Evolutionary conservation across 2,888 invertebrate genomes (phyloP).

Genomic region (Melipona bicolor): DNA sequence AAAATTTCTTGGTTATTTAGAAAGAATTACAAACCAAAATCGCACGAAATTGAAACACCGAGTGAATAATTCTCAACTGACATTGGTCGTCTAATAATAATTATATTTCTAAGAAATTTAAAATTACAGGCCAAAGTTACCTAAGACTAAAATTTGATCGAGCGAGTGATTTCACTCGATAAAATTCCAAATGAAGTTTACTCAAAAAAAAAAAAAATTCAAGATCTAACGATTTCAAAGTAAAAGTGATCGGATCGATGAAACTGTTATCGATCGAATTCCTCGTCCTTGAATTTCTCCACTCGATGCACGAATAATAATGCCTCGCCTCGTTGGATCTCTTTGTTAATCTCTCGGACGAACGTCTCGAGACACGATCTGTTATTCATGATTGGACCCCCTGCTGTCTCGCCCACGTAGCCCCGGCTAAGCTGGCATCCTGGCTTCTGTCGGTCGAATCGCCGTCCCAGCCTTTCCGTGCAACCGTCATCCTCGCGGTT

Average conservation of each 20-base stretch:
- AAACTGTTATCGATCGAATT: too few species aligned
- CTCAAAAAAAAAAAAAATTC: too few species aligned
- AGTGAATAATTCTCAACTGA: too few species aligned
- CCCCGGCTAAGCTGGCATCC: neutral
- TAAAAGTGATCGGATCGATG: neutral
- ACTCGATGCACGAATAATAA: neutral
- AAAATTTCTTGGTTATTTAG: too few species aligned
- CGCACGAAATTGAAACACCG: too few species aligned
- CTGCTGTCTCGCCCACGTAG: conserved; percentile 1
- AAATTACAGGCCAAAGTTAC: too few species aligned
- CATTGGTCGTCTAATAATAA: too few species aligned
- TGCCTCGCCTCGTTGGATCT: neutral
- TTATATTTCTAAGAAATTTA: too few species aligned
- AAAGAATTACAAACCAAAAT: too few species aligned
- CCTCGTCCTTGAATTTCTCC: neutral
- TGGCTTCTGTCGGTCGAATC: conserved; percentile 32
- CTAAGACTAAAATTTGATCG: too few species aligned
- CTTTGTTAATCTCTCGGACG: conserved; percentile 35
- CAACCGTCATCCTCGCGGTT: conserved; percentile 4
- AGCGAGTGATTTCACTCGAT: too few species aligned
- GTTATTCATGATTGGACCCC: conserved; percentile 44
- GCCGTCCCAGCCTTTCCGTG: conserved; percentile 5
- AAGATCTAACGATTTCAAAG: neutral
- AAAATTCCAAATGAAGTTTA: too few species aligned
- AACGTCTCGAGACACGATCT: conserved; percentile 34